Base-by-base conservation (phyloP, 2,797 vertebrate genomes). In the Macrochelys suwanniensis region DNA sequence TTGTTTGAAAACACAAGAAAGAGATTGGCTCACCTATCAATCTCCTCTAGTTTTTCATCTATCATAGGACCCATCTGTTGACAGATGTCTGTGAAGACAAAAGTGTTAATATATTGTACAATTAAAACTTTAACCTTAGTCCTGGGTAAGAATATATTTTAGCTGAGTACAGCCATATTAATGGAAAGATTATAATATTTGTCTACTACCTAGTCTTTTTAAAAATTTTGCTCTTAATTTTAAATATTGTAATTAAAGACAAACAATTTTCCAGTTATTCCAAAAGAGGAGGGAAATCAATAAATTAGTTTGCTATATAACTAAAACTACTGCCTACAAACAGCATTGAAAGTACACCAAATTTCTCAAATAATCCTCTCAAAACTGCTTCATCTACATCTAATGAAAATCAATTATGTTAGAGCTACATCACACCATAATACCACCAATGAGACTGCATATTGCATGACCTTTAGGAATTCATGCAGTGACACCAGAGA, bases 11-110 rank as follows among this genome's bases (percentile, higher is more conserved):
- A 82, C 51, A 90, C 5, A 21, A 51, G 11, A 56, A 59, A 31
- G 49, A 21, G 16, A 0, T 25, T 2, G 21, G 49, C 96, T 97
- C 97, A 99, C 99, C 99, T 99, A 98, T 99, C 99, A 96, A 99
- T 99, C 96, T 99, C 99, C 95, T 99, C 98, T 5, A 99, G 98
- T 90, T 99, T 99, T 96, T 99, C 99, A 96, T 99, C 99, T 97
- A 99, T 99, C 98, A 99, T 98, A 7, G 99, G 99, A 83, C 99
- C 99, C 99, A 99, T 99, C 97, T 99, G 99, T 88, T 99, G 99
- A 96, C 99, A 99, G 33, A 98, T 97, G 97, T 98, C 99, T 99
- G 95, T 98, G 97, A 96, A 98, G 31, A 96, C 65, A 96, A 91
- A 97, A 97, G 56, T 61, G 2, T 89, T 88, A 61, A 37, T 16